Conservation (phyloP, 2,797 vertebrate genomes). For the Eidolon dupreanum region DNA sequence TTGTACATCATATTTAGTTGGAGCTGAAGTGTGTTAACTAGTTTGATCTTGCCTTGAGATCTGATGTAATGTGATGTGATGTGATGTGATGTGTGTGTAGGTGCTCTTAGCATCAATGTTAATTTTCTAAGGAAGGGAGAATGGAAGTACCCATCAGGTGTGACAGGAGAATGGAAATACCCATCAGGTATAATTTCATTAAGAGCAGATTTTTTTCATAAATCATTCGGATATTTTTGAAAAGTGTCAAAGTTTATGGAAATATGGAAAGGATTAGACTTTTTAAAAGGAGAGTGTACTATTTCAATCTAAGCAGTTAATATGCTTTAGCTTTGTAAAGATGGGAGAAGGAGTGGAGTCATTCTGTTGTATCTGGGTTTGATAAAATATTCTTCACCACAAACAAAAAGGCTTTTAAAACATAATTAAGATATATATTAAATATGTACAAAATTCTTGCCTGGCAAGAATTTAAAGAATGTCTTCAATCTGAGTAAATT, state of each 20-base stretch:
- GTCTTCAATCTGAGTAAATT: conserved; percentile 17
- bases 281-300: conserved; percentile 21
- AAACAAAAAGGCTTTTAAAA: background rate
- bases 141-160: conserved; percentile 64
- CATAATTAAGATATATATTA: background rate
- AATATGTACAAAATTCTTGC: conserved; percentile 34
- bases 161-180: conserved; percentile 51
- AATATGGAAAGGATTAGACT: background rate
- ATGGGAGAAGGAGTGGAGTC: background rate
- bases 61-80: background rate
- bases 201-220: conserved; percentile 48
- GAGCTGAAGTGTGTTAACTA: background rate
- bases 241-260: conserved; percentile 14
- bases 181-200: conserved; percentile 63
- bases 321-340: conserved; percentile 19
- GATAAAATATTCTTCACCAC: background rate
- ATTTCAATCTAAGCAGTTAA: background rate
- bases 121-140: conserved; percentile 42
- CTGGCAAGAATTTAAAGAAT: conserved; percentile 32
- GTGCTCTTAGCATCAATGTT: conserved; percentile 45
- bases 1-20: conserved; percentile 23
- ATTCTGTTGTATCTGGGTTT: background rate
- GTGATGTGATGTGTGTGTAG: background rate
- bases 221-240: conserved; percentile 11
- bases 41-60: conserved; percentile 43